phyloP scores from a whole-genome alignment of 1,140 invertebrate genomes.

The Periplaneta americana region DNA sequence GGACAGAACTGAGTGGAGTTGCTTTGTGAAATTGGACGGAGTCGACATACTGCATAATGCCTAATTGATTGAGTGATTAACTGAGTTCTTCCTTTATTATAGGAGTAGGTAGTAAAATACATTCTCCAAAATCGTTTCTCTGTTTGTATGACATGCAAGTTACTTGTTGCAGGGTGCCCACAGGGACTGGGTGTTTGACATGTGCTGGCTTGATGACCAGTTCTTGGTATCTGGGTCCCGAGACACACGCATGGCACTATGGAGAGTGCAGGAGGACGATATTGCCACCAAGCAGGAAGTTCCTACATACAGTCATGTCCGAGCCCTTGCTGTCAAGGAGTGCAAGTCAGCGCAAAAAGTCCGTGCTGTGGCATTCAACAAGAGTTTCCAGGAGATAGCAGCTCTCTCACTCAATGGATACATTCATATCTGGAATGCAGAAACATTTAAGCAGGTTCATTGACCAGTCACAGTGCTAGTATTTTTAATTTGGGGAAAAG shows the following conservation, averaged over 20 bases:
- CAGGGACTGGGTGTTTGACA: conserved; percentile 91
- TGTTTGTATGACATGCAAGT: too few relatives aligned
- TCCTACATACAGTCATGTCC: conserved; percentile 43
- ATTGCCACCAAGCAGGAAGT: conserved; percentile 35
- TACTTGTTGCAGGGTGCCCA: conserved; percentile 69
- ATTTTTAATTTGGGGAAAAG: too few relatives aligned
- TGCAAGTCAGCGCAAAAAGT: conserved; percentile 74
- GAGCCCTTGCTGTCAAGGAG: conserved; percentile 67
- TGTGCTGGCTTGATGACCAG: conserved; percentile 95
- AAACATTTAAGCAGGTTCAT: conserved; percentile 66
- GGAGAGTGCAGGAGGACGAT: conserved; percentile 60
- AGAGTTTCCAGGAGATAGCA: conserved; percentile 79
- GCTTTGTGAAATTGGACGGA: too few relatives aligned
- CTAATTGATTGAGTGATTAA: too few relatives aligned
- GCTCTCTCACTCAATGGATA: conserved; percentile 87
- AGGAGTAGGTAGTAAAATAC: too few relatives aligned
- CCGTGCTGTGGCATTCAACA: conserved; percentile 82
- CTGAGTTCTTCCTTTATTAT: too few relatives aligned
- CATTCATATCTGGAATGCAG: conserved; percentile 87
- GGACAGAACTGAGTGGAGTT: too few relatives aligned
- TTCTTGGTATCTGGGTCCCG: conserved; percentile 90
- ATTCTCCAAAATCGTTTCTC: too few relatives aligned
- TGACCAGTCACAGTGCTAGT: too few relatives aligned
- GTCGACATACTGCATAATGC: too few relatives aligned
- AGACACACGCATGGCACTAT: conserved; percentile 79